Conservation (phyloP, 2,888 invertebrate species). For the Nemapogon koenigi region DNA sequence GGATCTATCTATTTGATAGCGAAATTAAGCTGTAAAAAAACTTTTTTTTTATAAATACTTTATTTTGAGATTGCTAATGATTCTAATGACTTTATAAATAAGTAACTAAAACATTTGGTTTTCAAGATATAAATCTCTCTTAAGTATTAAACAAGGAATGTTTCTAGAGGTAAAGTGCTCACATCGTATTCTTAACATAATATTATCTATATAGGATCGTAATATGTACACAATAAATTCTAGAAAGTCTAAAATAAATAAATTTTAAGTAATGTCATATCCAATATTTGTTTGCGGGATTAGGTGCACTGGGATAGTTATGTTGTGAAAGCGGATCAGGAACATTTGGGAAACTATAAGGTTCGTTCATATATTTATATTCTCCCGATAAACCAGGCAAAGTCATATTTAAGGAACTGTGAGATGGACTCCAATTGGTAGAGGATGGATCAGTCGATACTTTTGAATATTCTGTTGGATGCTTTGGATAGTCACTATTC, state of each 20-base stretch:
- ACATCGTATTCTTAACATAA: no score
- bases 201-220: no score
- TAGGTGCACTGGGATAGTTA: slow-evolving; percentile 49
- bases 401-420: slow-evolving; percentile 56
- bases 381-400: slow-evolving; percentile 51
- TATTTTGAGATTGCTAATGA: no score
- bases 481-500: slow-evolving; percentile 62
- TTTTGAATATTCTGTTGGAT: slow-evolving; percentile 58
- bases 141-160: no score
- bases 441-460: slow-evolving; percentile 53
- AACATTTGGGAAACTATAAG: slow-evolving; percentile 53
- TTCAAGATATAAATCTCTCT: slow-evolving; percentile 1
- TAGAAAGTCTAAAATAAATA: no score
- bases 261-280: slow-evolving; percentile 39
- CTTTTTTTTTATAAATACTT: no score
- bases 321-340: slow-evolving; percentile 51
- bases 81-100: slow-evolving; percentile 7
- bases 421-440: slow-evolving; percentile 61
- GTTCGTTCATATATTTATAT: slow-evolving; percentile 59
- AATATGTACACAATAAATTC: no score
- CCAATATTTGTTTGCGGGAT: slow-evolving; percentile 55
- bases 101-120: slow-evolving; percentile 9
- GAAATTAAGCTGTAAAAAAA: no score
- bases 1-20: no score
- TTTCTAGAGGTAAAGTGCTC: no score